A percentile compares a stretch with the other conserved stretches of the same genome.
These are phyloP conservation scores for Trachythela sp. DNA, from an alignment of 64 coral and sea anemone species.

Conservation along the genomic window DNA sequence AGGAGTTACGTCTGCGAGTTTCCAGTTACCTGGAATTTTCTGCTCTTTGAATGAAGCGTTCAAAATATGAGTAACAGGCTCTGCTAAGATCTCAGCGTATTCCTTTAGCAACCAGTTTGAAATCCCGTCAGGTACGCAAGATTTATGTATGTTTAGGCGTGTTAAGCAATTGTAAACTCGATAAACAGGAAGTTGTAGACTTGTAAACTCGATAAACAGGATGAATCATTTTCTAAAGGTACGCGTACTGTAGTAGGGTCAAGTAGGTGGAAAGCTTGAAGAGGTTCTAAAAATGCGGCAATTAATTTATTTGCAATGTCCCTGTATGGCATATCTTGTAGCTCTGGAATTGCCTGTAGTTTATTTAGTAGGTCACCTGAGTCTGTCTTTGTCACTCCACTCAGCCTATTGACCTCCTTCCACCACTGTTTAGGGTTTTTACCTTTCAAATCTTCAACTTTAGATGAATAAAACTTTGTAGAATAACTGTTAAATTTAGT, in stretches of 20 bases:
- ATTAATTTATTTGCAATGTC: constrained; percentile 26
- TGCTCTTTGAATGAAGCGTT: not conserved
- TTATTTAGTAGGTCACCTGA: constrained; percentile 26
- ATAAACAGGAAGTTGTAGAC: constrained; percentile 11
- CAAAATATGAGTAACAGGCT: constrained; percentile 24
- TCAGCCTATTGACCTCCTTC: no score
- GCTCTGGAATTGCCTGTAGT: constrained; percentile 10
- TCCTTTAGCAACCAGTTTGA: constrained; percentile 34
- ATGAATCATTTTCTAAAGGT: constrained; percentile 14
- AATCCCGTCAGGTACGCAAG: constrained; percentile 26
- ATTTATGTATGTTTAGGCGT: constrained; percentile 38
- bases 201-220: constrained; percentile 13
- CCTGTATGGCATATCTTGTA: constrained; percentile 15
- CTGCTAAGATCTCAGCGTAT: constrained; percentile 32
- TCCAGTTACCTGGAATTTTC: not conserved
- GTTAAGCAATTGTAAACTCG: constrained; percentile 20
- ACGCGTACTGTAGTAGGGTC: constrained; percentile 29
- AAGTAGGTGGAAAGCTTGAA: constrained; percentile 17
- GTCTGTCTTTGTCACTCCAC: not conserved
- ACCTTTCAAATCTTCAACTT: no score
- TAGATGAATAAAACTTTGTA: no score
- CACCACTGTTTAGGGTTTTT: no score
- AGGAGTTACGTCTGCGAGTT: not conserved
- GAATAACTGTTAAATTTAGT: no score
- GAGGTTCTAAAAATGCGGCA: constrained; percentile 28